Conservation (phyloP, 2,888 invertebrate genomes). For the Ligdia adustata region DNA sequence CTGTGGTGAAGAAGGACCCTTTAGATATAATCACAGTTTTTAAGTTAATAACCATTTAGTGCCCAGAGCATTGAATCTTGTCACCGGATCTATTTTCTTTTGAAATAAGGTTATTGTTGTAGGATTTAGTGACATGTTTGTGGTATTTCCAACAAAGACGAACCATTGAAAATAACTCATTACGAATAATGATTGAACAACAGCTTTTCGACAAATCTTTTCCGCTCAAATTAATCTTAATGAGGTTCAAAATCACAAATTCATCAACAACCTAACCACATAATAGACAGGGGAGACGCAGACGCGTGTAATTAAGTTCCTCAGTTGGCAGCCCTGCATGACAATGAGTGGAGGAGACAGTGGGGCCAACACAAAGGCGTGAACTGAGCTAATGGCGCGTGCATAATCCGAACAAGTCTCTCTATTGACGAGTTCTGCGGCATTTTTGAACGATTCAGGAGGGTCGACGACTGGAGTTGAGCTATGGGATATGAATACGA, state of each 20-base stretch:
- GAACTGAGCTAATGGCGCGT: slow-evolving; percentile 69
- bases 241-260: slow-evolving; percentile 17
- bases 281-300: slow-evolving; percentile 44
- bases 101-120: no score
- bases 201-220: no score
- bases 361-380: slow-evolving; percentile 60
- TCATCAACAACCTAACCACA: slow-evolving; percentile 33
- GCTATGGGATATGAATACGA: slow-evolving; percentile 32
- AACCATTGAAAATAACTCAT: no score
- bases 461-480: slow-evolving; percentile 30
- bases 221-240: slow-evolving; percentile 7
- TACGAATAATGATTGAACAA: no score
- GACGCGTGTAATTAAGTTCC: slow-evolving; percentile 55
- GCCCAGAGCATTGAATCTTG: no score
- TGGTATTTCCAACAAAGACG: no score
- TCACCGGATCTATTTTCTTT: no score
- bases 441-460: slow-evolving; percentile 60
- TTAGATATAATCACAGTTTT: no score
- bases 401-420: slow-evolving; percentile 70
- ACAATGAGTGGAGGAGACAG: slow-evolving; percentile 60
- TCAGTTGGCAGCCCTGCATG: slow-evolving; percentile 54
- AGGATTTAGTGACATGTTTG: no score
- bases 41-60: no score
- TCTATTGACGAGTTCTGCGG: slow-evolving; percentile 62
- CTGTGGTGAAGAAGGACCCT: no score